These are phyloP conservation scores for Pogonomyrmex californicus DNA, from an alignment of 1,140 invertebrate species.

Conservation along the genomic window DNA sequence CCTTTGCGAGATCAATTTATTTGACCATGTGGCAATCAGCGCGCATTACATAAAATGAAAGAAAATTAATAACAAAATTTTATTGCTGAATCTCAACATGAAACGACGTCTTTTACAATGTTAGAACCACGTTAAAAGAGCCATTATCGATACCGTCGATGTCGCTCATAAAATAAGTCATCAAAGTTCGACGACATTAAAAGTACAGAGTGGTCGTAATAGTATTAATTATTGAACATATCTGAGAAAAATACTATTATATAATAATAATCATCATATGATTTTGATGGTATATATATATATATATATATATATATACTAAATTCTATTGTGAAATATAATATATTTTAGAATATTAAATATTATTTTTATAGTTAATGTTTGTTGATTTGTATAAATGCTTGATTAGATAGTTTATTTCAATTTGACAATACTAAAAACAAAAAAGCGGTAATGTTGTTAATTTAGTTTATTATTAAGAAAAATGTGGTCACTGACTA, in stretches of 20 bases:
- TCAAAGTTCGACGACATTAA: slow-evolving; percentile 36
- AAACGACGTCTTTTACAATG: slow-evolving; percentile 22
- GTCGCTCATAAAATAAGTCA: slow-evolving; percentile 15
- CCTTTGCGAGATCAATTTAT: neutral
- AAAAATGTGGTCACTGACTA: neutral
- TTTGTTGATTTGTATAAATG: neutral
- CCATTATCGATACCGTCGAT: neutral
- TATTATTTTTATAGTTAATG: neutral
- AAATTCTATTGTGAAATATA: neutral
- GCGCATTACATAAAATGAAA: neutral
- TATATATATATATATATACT: neutral
- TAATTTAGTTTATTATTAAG: neutral
- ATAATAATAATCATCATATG: neutral
- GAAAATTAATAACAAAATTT: slow-evolving; percentile 44
- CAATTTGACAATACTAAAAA: neutral
- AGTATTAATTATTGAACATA: slow-evolving; percentile 16
- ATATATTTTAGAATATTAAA: neutral
- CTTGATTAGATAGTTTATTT: neutral
- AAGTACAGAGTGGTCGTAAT: neutral
- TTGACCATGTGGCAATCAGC: neutral
- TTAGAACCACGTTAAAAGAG: slow-evolving; percentile 17
- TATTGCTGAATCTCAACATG: slow-evolving; percentile 14
- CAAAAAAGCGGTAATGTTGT: neutral
- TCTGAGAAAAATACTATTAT: neutral
- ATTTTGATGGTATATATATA: neutral